Percentiles rank a stretch among this genome's conserved stretches.
Evolutionary conservation across 2,113 vertebrate genomes (phyloP).

Genomic region (Myotis davidii): DNA sequence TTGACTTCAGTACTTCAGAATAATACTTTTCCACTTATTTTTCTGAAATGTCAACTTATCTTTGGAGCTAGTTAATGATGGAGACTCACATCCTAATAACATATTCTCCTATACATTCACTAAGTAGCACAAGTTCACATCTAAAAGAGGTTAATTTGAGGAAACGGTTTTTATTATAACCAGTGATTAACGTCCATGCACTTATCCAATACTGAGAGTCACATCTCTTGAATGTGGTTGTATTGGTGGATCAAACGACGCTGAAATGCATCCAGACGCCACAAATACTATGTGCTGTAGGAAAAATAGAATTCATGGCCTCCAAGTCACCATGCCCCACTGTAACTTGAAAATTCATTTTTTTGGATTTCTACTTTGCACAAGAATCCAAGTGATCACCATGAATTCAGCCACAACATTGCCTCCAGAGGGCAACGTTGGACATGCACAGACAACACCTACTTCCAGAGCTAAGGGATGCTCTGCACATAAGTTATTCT

Average conservation of each 20-base stretch:
- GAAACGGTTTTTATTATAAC: conserved; percentile 30
- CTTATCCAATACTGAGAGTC: background rate
- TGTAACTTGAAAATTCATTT: background rate
- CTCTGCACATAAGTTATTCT: background rate
- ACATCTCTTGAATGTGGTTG: background rate
- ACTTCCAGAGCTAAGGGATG: background rate
- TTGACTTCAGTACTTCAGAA: background rate
- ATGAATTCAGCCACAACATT: background rate
- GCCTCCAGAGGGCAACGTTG: conserved; percentile 71
- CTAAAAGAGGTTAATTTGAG: background rate
- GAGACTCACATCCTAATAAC: background rate
- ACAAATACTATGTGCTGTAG: background rate
- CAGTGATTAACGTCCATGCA: background rate
- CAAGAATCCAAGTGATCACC: background rate
- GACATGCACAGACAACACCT: background rate
- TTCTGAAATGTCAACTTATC: conserved; percentile 3
- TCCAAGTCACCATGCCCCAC: background rate
- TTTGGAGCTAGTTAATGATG: background rate
- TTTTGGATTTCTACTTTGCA: background rate
- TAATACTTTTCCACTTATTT: background rate
- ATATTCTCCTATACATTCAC: background rate
- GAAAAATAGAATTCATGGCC: background rate
- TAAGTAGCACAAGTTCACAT: background rate
- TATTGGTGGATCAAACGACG: background rate
- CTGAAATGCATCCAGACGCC: background rate